A percentile compares a stretch with the other conserved stretches of the same genome.
phyloP scores from a whole-genome alignment of 2,797 vertebrate species.

The Myotis vivesi region DNA sequence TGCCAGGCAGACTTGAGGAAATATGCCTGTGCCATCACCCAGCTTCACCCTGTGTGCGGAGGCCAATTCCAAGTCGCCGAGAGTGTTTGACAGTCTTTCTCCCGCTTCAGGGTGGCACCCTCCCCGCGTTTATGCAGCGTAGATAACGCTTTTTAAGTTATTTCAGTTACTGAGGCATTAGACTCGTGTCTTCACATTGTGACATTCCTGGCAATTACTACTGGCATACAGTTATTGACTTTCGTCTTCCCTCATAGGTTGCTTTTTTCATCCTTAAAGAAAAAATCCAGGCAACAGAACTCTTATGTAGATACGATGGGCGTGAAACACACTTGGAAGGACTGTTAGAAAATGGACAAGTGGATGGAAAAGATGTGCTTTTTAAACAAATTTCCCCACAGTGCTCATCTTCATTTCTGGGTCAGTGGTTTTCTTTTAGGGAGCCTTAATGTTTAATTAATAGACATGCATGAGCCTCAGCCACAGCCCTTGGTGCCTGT shows the following conservation, averaged over 20 bases:
- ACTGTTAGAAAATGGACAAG: not conserved
- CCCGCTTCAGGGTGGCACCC: not conserved
- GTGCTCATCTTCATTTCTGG: slow-evolving; percentile 20
- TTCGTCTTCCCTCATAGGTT: not conserved
- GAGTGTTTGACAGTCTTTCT: not conserved
- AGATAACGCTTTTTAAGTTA: not conserved
- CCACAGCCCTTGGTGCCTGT: not conserved
- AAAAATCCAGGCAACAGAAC: not conserved
- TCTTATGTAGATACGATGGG: not conserved
- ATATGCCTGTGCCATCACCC: not conserved
- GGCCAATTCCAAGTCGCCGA: not conserved
- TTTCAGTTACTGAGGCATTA: not conserved
- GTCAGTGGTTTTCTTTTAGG: slow-evolving; percentile 48
- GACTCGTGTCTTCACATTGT: not conserved
- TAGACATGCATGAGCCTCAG: not conserved
- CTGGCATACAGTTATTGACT: not conserved
- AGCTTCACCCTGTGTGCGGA: not conserved
- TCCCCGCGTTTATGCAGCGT: not conserved
- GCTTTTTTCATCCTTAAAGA: not conserved
- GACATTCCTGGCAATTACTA: not conserved
- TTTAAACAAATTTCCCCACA: not conserved
- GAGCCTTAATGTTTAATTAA: slow-evolving; percentile 58
- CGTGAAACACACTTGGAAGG: not conserved
- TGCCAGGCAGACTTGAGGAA: not conserved
- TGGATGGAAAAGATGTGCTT: not conserved